Evolutionary conservation across 1,140 invertebrate genomes (phyloP).

Genomic region (Lucilia cuprina): DNA sequence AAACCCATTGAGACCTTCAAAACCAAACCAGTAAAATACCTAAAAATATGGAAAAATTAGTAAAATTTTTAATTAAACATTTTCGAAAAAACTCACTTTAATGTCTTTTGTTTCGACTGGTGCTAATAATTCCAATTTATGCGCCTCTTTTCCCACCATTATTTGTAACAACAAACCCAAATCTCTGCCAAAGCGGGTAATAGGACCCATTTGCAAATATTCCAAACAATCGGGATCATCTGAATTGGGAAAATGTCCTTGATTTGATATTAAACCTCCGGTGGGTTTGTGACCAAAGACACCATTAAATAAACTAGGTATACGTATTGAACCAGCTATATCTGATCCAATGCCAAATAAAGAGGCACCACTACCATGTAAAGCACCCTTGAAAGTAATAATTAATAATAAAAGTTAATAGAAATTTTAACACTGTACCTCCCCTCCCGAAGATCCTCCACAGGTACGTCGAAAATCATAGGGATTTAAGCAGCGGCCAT

Average conservation of each 20-base stretch:
- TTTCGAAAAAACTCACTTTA: constrained; percentile 57
- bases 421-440: constrained; percentile 63
- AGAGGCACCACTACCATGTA: constrained; percentile 75
- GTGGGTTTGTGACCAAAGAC: constrained; percentile 89
- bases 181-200: constrained; percentile 81
- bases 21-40: constrained; percentile 47
- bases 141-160: constrained; percentile 64
- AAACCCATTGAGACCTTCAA: constrained; percentile 49
- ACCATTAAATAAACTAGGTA: constrained; percentile 86
- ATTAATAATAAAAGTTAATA: not conserved
- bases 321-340: constrained; percentile 83
- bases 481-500: constrained; percentile 80
- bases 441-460: constrained; percentile 80
- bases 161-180: constrained; percentile 72
- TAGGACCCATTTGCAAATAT: constrained; percentile 75
- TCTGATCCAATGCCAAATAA: constrained; percentile 85
- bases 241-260: constrained; percentile 68
- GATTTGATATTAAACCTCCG: constrained; percentile 65
- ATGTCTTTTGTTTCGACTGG: constrained; percentile 69
- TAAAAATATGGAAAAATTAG: not conserved
- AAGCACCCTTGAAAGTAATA: constrained; percentile 65
- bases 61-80: too few species aligned
- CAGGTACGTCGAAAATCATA: constrained; percentile 72
- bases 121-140: constrained; percentile 59
- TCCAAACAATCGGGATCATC: constrained; percentile 63